These are phyloP conservation scores for Rhopilema esculentum DNA, from an alignment of 30 jellyfish, hydroid and myxozoan genomes.

Conservation along the genomic window DNA sequence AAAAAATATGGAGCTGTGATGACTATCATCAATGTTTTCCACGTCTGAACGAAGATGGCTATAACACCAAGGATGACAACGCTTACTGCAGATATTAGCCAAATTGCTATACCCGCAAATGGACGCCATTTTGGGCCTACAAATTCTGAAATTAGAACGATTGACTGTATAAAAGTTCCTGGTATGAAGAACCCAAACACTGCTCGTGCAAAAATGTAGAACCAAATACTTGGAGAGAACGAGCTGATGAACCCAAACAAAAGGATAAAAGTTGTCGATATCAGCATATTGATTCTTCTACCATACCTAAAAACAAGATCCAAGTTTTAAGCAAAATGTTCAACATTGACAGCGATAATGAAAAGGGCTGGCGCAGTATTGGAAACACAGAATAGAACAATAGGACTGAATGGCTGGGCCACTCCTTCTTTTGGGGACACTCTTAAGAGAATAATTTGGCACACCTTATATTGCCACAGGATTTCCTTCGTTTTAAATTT, in stretches of 20 bases:
- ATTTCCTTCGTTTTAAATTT: too few relatives aligned
- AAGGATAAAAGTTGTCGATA: constrained; percentile 13
- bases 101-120: constrained; percentile 45
- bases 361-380: neutral
- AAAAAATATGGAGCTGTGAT: constrained; percentile 62
- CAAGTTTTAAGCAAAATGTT: neutral
- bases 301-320: constrained; percentile 66
- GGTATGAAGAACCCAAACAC: constrained; percentile 73
- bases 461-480: too few relatives aligned
- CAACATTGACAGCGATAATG: neutral
- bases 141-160: constrained; percentile 40
- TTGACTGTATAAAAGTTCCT: constrained; percentile 56
- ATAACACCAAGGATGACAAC: constrained; percentile 40
- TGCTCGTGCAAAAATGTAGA: constrained; percentile 11
- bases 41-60: constrained; percentile 57
- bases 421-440: too few relatives aligned
- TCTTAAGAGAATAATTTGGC: too few relatives aligned
- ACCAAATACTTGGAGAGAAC: constrained; percentile 28
- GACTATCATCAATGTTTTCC: constrained; percentile 48
- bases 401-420: too few relatives aligned
- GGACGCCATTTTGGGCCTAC: constrained; percentile 73
- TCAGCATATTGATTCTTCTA: constrained; percentile 34
- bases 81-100: constrained; percentile 32
- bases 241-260: constrained; percentile 53
- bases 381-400: too few relatives aligned